Evolutionary conservation across 2,797 vertebrate genomes (phyloP).

Genomic region (Loriculus beryllinus): DNA sequence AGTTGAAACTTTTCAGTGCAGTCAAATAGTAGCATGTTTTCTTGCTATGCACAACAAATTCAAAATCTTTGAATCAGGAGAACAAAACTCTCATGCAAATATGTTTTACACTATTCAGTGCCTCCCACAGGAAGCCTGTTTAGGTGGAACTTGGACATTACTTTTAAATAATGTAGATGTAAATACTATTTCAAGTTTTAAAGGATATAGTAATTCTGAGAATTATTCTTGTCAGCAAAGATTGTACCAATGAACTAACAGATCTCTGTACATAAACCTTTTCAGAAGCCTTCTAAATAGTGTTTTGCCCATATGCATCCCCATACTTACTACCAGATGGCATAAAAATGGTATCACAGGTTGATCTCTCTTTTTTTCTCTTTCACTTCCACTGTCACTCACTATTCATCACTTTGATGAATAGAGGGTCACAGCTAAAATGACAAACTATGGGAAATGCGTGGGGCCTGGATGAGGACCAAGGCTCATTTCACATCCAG

Average conservation of each 20-base stretch:
- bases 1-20: background rate
- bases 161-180: background rate
- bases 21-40: background rate
- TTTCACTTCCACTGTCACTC: background rate
- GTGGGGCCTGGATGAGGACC: background rate
- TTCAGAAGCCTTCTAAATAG: background rate
- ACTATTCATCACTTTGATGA: constrained; percentile 12
- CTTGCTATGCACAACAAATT: background rate
- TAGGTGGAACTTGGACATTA: background rate
- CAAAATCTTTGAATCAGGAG: background rate
- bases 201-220: background rate
- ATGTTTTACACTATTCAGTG: background rate
- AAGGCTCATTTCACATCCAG: background rate
- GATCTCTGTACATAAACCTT: background rate
- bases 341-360: constrained; percentile 3
- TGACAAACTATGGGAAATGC: background rate
- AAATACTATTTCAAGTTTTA: background rate
- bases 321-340: constrained; percentile 17
- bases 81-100: background rate
- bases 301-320: background rate
- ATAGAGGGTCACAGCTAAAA: background rate
- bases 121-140: background rate
- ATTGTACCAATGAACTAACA: background rate
- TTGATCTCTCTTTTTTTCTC: background rate
- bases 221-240: background rate